A percentile compares a stretch with the other conserved stretches of the same genome.
These are phyloP conservation scores for Halcyon malimbica DNA, from an alignment of 2,113 vertebrate genomes.

Conservation along the genomic window DNA sequence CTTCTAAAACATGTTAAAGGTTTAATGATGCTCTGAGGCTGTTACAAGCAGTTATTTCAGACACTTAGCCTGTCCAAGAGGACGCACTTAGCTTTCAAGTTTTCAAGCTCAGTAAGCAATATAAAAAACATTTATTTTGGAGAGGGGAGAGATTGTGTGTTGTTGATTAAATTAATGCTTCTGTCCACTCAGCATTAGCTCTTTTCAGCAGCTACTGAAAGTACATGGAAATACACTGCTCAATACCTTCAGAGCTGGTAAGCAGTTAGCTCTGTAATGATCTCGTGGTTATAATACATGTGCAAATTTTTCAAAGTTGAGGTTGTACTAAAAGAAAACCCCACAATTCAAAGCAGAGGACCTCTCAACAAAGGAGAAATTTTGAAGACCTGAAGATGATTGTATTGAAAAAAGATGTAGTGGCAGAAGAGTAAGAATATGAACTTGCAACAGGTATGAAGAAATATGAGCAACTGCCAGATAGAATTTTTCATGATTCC, in stretches of 20 bases:
- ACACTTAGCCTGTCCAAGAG: not conserved
- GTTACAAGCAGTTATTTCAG: constrained; percentile 50
- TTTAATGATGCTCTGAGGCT: constrained; percentile 32
- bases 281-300: not conserved
- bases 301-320: not conserved
- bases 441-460: not conserved
- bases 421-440: not conserved
- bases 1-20: not conserved
- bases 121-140: constrained; percentile 30
- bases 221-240: not conserved
- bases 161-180: constrained; percentile 31
- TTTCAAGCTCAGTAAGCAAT: constrained; percentile 44
- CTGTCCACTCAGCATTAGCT: constrained; percentile 32
- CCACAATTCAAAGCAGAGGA: not conserved
- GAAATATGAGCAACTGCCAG: not conserved
- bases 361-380: not conserved
- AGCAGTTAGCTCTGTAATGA: not conserved
- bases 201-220: constrained; percentile 2
- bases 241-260: not conserved
- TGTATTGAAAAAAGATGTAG: not conserved
- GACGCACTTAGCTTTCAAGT: constrained; percentile 58
- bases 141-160: not conserved
- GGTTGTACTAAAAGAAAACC: not conserved
- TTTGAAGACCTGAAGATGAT: not conserved
- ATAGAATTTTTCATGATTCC: not conserved